These are phyloP conservation scores for Mystacornis crossleyi DNA, from an alignment of 2,113 vertebrate genomes.

Conservation along the genomic window DNA sequence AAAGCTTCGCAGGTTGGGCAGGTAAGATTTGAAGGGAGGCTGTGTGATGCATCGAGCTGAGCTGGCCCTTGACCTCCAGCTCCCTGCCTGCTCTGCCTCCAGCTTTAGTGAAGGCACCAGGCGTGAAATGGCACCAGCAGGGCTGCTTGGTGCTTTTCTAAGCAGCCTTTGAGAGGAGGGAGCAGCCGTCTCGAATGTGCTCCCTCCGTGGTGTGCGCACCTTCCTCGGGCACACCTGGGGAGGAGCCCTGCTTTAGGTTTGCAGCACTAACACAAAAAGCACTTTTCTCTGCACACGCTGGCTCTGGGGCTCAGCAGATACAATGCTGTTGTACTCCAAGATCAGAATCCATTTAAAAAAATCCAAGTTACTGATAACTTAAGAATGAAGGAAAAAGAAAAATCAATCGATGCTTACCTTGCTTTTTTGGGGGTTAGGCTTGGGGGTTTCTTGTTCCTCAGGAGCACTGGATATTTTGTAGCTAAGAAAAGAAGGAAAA, in stretches of 20 bases:
- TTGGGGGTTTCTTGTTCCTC: background rate
- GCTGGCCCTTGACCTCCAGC: background rate
- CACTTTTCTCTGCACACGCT: background rate
- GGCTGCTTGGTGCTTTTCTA: background rate
- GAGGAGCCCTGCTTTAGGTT: background rate
- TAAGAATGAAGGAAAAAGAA: background rate
- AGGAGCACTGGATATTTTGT: too few species aligned
- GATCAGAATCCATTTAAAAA: background rate
- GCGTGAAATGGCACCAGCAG: background rate
- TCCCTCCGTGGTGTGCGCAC: rapidly evolving
- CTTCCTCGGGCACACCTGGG: background rate
- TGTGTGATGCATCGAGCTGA: background rate
- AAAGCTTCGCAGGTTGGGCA: background rate
- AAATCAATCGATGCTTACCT: background rate
- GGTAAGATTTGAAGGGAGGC: background rate
- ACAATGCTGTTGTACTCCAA: rapidly evolving
- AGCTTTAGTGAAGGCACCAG: background rate
- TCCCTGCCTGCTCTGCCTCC: background rate
- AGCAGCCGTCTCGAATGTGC: rapidly evolving
- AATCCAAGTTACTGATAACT: background rate
- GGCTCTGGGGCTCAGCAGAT: background rate
- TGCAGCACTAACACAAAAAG: background rate
- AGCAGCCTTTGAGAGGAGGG: background rate
- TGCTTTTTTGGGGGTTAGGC: background rate
- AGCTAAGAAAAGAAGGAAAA: background rate